phyloP scores from a whole-genome alignment of 1,140 invertebrate species.

The Drosophila lacteicornis region DNA sequence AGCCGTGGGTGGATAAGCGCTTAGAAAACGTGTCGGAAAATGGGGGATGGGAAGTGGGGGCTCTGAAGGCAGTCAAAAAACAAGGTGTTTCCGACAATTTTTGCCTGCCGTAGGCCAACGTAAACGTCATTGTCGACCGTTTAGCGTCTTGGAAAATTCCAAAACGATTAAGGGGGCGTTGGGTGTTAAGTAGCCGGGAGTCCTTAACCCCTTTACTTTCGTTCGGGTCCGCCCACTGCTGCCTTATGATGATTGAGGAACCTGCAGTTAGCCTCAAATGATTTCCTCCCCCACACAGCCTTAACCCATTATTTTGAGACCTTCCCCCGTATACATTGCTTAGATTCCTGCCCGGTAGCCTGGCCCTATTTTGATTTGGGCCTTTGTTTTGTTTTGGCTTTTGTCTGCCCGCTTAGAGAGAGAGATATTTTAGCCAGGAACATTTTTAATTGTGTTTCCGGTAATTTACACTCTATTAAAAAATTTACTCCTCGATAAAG shows the following conservation, averaged over 20 bases:
- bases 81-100: slow-evolving; percentile 68
- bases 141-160: slow-evolving; percentile 52
- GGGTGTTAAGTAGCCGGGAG: slow-evolving; percentile 41
- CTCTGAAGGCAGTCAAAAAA: slow-evolving; percentile 55
- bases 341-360: background rate
- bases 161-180: slow-evolving; percentile 39
- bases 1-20: slow-evolving; percentile 20
- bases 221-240: slow-evolving; percentile 7
- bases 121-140: slow-evolving; percentile 54
- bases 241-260: slow-evolving; percentile 29
- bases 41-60: background rate
- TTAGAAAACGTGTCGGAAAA: slow-evolving; percentile 26
- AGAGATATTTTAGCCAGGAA: slow-evolving; percentile 32
- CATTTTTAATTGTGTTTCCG: slow-evolving; percentile 79
- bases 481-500: slow-evolving; percentile 57
- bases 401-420: slow-evolving; percentile 20
- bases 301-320: slow-evolving; percentile 28
- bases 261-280: slow-evolving; percentile 46
- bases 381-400: slow-evolving; percentile 32
- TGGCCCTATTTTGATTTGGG: slow-evolving; percentile 18
- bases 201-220: slow-evolving; percentile 19
- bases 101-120: slow-evolving; percentile 44
- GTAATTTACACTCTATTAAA: slow-evolving; percentile 78
- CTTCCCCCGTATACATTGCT: background rate
- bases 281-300: slow-evolving; percentile 21